Percentiles rank a stretch among this genome's conserved stretches.
phyloP scores from a whole-genome alignment of 2,888 invertebrate genomes.

The Cryptocephalus moraei region DNA sequence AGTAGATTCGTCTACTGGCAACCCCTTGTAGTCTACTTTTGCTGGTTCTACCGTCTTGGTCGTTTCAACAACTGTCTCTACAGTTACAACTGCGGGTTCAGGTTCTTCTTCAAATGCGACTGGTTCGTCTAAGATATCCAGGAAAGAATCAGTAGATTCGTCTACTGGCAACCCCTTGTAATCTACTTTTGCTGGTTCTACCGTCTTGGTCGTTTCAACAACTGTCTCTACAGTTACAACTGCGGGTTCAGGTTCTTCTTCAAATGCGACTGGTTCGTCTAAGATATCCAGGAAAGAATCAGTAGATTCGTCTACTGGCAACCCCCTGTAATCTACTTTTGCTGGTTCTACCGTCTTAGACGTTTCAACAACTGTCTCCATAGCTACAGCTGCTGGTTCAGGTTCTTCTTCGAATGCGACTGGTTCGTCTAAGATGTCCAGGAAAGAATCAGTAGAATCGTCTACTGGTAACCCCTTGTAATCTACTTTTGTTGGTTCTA shows the following conservation, averaged over 20 bases:
- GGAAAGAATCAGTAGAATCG: conserved; percentile 26
- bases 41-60: not conserved
- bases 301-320: conserved; percentile 20
- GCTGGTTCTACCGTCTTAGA: not conserved
- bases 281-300: conserved; percentile 18
- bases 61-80: not conserved
- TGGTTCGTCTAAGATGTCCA: conserved; percentile 29
- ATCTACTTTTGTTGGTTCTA: not conserved
- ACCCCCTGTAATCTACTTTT: conserved; percentile 15
- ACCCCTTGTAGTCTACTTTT: not conserved
- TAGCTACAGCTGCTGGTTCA: not conserved
- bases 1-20: conserved; percentile 10
- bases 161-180: conserved; percentile 22
- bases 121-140: conserved; percentile 31
- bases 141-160: conserved; percentile 16
- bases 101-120: conserved; percentile 32
- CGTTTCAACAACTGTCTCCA: not conserved
- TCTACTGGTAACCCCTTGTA: conserved; percentile 14
- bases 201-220: not conserved
- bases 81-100: not conserved
- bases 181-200: conserved; percentile 7
- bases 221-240: not conserved
- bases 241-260: conserved; percentile 17
- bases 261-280: conserved; percentile 24
- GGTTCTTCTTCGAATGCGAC: conserved; percentile 18